Evolutionary conservation across 2,888 invertebrate genomes (phyloP), one percentile per base, ranked within the genome.

Genomic region (Tetragnatha montana): DNA sequence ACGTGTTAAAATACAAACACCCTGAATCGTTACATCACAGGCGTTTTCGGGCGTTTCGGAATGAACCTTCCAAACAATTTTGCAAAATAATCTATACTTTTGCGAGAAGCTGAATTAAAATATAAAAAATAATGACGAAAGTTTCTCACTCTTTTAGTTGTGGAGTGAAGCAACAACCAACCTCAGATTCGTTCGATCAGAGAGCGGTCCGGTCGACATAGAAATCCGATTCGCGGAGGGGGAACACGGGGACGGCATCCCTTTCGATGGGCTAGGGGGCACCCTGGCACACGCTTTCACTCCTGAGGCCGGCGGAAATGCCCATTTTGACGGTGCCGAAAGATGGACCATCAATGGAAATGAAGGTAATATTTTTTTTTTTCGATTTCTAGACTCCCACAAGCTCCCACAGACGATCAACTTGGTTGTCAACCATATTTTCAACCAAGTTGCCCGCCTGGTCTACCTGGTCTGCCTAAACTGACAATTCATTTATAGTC

Each of bases 271-370:
- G 60, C 97, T 97, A 78, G 98, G 93, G 14, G 84, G 91, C 92
- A 98, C 98, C 89, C 95, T 98, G 91, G 98, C 98, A 19, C 98
- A 98, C 93, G 98, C 98, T 71, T 99, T 97, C 93, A 98, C 98
- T 94, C 98, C 99, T 0, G 96, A 97, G 14, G 99, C 98, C 93
- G 99, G 99, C 49, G 99, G 99, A 14, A 98, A 98, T 93, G 98
- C 98, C 69, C 99, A 99, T 94, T 99, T 99, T 93, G 99, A 99
- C 93, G 98, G 98, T 92, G 96, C 97, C 50, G 99, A 99, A 94
- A 95, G 95, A 92, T 99, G 99, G 99, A 96, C 97, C 21, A 96
- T 98, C 92, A 95, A 96, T 93, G 96, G 82, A 68, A 83, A 78
- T 47, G 73, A 85, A 10, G 90, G 90, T 90, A 82, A 21, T 2